These are phyloP conservation scores for Noctua fimbriata DNA, from an alignment of 2,888 invertebrate species.

Conservation along the genomic window DNA sequence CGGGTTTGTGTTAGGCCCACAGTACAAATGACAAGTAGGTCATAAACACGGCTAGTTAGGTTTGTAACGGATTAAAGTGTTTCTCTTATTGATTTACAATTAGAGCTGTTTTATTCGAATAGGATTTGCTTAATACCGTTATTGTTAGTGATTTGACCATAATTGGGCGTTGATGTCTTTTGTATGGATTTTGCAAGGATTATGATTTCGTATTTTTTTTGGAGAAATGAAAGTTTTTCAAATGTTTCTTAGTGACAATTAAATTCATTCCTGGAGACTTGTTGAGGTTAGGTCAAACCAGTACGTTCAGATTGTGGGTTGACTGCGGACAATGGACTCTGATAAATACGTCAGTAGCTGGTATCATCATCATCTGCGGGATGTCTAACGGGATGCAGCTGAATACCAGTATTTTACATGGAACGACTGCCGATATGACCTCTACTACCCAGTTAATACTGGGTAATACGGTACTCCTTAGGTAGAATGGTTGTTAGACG, in stretches of 20 bases:
- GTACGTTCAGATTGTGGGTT: not conserved
- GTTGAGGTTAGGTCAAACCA: not conserved
- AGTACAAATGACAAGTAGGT: conserved; percentile 38
- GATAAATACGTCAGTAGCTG: not conserved
- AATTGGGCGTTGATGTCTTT: conserved; percentile 23
- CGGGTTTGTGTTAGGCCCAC: not conserved
- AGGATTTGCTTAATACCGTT: not conserved
- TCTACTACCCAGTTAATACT: no score
- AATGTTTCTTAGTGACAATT: not conserved
- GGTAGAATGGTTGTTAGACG: no score
- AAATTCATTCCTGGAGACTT: not conserved
- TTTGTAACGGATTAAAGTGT: conserved; percentile 6
- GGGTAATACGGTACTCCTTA: no score
- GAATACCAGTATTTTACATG: not conserved
- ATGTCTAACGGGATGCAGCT: not conserved
- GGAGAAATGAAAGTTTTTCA: not conserved
- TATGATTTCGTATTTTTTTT: not conserved
- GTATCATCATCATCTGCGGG: not conserved
- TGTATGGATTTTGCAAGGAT: not conserved
- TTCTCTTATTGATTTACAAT: conserved; percentile 35
- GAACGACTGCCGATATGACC: no score
- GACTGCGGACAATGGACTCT: not conserved
- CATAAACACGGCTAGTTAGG: conserved; percentile 38
- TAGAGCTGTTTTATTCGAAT: conserved; percentile 13
- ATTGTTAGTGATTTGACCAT: not conserved